Evolutionary conservation across 2,113 vertebrate genomes (phyloP), one percentile per base, ranked within the genome.

Genomic region (Lasiurus cinereus): DNA sequence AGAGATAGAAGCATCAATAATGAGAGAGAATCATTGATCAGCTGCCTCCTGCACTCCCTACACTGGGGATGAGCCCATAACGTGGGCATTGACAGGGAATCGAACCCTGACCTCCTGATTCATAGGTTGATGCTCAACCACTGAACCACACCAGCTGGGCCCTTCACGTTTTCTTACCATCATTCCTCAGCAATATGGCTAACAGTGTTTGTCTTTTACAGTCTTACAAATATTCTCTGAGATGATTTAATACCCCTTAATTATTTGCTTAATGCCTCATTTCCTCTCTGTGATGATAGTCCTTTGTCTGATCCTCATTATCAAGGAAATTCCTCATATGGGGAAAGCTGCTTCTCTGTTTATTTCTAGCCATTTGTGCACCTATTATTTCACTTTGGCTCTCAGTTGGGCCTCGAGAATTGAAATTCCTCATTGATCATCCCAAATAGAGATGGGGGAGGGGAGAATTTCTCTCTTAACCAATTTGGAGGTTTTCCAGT

Each of bases 391-490:
- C 48, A 50, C 91, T 24, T 64, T 56, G 16, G 13, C 29, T 79
- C 85, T 85, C 18, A 74, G 9, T 19, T 69, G n/a, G 36, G 64
- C 39, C 77, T 84, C 22, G n/a, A 22, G 80, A 93, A 92, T 22
- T 66, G 46, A 97, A 87, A 76, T 66, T 22, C 73, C 59, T 89
- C 91, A 12, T 94, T 92, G 90, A 66, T 83, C 69, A 66, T 70
- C 50, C 74, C 77, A 85, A 88, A 93, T 50, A 83, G 22, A 89
- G 24, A 91, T 72, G 36, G 8, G 10, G 9, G 24, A 8, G 29
- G 19, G 12, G 31, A 27, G 27, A 22, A 0, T 43, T 88, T 77
- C 82, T 89, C 13, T 87, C 64, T 90, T 50, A 43, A 92, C 29
- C 90, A 56, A 90, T 70, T 54, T 86, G 88, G 48, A 91, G 33